Percentiles rank a stretch among this genome's conserved stretches.
Conservation (phyloP, 2,888 invertebrate genomes). For the Rhagium mordax region DNA sequence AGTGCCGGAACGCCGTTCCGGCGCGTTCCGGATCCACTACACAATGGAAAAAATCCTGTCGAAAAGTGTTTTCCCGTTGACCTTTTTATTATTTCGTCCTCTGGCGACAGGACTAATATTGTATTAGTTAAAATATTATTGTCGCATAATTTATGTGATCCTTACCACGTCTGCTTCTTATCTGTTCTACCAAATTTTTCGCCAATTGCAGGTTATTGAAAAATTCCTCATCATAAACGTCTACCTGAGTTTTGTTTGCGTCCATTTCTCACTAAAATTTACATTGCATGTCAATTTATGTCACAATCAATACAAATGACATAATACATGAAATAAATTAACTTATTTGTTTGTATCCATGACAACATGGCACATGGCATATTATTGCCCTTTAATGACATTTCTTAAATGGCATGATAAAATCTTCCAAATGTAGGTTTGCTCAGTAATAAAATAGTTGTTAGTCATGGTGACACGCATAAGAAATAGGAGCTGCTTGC, state of each 20-base stretch:
- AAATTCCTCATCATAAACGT: slow-evolving; percentile 73
- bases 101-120: too few relatives aligned
- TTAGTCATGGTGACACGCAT: slow-evolving; percentile 49
- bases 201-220: slow-evolving; percentile 70
- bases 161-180: slow-evolving; percentile 66
- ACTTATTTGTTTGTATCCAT: slow-evolving; percentile 32
- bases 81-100: too few relatives aligned
- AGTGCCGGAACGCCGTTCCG: too few relatives aligned
- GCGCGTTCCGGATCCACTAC: too few relatives aligned
- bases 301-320: slow-evolving; percentile 40
- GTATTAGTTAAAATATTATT: too few relatives aligned
- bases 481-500: slow-evolving; percentile 66
- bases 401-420: slow-evolving; percentile 30
- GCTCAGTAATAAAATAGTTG: neutral
- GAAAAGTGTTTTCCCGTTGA: too few relatives aligned
- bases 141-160: neutral
- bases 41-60: too few relatives aligned
- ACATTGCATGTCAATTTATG: slow-evolving; percentile 32
- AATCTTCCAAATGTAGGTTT: slow-evolving; percentile 32
- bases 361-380: slow-evolving; percentile 15
- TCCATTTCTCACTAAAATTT: slow-evolving; percentile 44
- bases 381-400: slow-evolving; percentile 9
- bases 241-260: slow-evolving; percentile 44
- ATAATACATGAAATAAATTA: slow-evolving; percentile 35
- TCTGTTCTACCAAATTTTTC: slow-evolving; percentile 67